These are phyloP conservation scores for Xylophagus ater DNA, from an alignment of 2,888 invertebrate genomes.

Conservation along the genomic window DNA sequence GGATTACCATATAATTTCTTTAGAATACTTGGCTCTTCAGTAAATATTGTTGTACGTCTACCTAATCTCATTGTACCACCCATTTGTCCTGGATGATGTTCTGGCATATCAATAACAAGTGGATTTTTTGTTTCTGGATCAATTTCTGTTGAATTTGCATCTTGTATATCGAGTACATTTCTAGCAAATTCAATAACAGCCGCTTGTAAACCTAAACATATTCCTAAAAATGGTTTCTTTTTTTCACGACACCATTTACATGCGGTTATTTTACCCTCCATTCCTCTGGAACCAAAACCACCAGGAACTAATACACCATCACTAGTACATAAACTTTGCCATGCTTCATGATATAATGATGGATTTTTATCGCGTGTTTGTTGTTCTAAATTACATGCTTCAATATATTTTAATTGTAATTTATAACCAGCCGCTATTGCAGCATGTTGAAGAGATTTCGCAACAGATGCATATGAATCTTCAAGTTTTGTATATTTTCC, in stretches of 20 bases:
- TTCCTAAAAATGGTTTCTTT: constrained; percentile 84
- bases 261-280: constrained; percentile 92
- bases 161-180: constrained; percentile 62
- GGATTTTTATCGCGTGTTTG: constrained; percentile 62
- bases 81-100: constrained; percentile 84
- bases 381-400: constrained; percentile 78
- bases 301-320: constrained; percentile 93
- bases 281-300: constrained; percentile 91
- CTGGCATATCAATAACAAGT: constrained; percentile 96
- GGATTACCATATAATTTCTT: constrained; percentile 66
- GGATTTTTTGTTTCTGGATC: constrained; percentile 60
- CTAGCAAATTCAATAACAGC: constrained; percentile 92
- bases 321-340: constrained; percentile 81
- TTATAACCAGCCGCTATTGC: constrained; percentile 74
- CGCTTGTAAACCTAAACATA: constrained; percentile 96
- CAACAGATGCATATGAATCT: constrained; percentile 94
- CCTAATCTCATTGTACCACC: constrained; percentile 99
- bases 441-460: constrained; percentile 90
- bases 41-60: constrained; percentile 77
- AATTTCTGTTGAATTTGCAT: constrained; percentile 82
- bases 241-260: constrained; percentile 87
- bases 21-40: constrained; percentile 45
- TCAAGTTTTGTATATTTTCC: constrained; percentile 94
- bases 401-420: constrained; percentile 80
- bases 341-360: constrained; percentile 81